Base-by-base conservation (phyloP, 2,113 vertebrate genomes). In the Lepidothrix coronata region DNA sequence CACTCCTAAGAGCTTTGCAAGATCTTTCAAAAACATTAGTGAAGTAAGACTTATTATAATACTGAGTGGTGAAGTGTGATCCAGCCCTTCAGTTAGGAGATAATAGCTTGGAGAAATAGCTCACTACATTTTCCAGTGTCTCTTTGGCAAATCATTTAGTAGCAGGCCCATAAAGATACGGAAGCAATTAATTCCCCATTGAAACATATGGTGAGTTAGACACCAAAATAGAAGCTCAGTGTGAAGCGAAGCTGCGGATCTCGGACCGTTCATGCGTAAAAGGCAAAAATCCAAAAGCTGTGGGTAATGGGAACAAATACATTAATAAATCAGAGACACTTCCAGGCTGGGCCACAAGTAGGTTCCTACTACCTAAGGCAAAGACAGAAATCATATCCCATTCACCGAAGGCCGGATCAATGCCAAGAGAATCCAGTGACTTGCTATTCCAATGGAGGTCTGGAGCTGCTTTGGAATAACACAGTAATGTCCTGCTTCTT, bases 11-110 rank as follows among this genome's bases (percentile, higher is more conserved):
- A 94, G 83, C n/a, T 81, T 94, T 87, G 72, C 48, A 86, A 86
- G 78, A 92, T 59, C 48, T 89, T 91, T 85, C 55, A 85, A 89
- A 95, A 91, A 57, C 35, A 71, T 75, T 88, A 78, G 89, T 75
- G 49, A 85, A 91, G 91, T 87, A 89, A 91, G 54, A 89, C 70
- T 85, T 66, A 63, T 30, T 89, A 77, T 46, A 79, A 76, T 33
- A 83, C n/a, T 61, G 41, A 87, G 78, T 89, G 39, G 37, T 68
- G 41, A 91, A 78, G 57, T 75, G 49, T 66, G 71, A 96, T 96
- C 74, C 51, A 85, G 37, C 59, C 75, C 63, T 93, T 96, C 52
- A 80, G 65, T 59, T 25, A 92, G 20, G 48, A 93, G 57, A 77
- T 63, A 96, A 91, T 8, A 80, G 68, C 76, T 61, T 87, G 76